Conservation (phyloP, 2,888 invertebrate species). For the Epistrophe grossulariae region DNA sequence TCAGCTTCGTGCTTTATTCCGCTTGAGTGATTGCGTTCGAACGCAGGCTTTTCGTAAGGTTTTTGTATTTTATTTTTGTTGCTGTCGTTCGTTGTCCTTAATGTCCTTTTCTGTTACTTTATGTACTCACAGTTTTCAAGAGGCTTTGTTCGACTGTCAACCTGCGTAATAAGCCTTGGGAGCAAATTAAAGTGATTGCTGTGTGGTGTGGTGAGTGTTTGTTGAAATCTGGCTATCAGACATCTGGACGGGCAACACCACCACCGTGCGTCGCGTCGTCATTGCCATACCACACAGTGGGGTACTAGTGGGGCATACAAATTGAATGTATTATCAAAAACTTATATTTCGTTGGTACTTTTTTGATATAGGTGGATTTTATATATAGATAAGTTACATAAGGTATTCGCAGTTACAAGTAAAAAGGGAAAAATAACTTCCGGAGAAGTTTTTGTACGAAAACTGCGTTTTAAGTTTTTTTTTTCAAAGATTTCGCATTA, state of each 20-base stretch:
- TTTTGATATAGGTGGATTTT: too few relatives aligned
- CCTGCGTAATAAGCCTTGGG: conserved; percentile 63
- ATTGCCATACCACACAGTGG: background rate
- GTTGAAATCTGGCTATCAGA: conserved; percentile 56
- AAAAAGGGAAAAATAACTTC: too few relatives aligned
- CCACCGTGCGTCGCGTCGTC: too few relatives aligned
- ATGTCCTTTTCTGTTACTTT: conserved; percentile 42
- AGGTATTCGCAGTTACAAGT: too few relatives aligned
- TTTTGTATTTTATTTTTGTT: conserved; percentile 3
- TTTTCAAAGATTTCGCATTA: too few relatives aligned
- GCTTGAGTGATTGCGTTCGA: conserved; percentile 71
- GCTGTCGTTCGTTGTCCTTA: background rate
- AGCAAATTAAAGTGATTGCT: conserved; percentile 73
- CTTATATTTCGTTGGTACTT: too few relatives aligned
- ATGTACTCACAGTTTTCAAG: conserved; percentile 29
- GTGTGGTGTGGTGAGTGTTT: conserved; percentile 70
- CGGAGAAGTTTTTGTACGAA: too few relatives aligned
- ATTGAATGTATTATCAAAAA: too few relatives aligned
- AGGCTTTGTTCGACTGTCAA: conserved; percentile 49
- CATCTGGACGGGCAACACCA: conserved; percentile 29
- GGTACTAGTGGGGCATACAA: too few relatives aligned
- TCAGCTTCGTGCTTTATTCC: conserved; percentile 65
- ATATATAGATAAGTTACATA: too few relatives aligned
- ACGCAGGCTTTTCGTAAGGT: conserved; percentile 46
- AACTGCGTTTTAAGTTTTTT: too few relatives aligned